These are phyloP conservation scores for Hephaestus fuliginosus DNA, from an alignment of 2,797 vertebrate genomes.

Conservation along the genomic window DNA sequence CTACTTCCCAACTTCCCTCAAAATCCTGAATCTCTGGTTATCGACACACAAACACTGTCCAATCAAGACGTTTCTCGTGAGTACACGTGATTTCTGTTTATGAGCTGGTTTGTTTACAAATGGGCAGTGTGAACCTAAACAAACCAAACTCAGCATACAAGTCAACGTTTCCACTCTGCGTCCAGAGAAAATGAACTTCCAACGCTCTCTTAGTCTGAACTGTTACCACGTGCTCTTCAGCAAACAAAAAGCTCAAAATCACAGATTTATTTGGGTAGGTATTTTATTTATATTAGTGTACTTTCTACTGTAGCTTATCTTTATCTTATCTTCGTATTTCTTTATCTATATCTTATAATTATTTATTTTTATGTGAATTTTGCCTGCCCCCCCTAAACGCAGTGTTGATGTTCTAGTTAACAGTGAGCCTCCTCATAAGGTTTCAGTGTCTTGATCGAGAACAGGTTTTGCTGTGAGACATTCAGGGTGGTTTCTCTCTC, in stretches of 20 bases:
- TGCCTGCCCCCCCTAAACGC: background rate
- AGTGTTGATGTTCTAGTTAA: background rate
- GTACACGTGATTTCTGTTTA: conserved; percentile 18
- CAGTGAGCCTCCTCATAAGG: background rate
- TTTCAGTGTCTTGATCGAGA: background rate
- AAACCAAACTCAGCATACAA: conserved; percentile 21
- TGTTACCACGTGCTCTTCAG: background rate
- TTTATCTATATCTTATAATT: no score
- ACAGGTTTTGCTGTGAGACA: conserved; percentile 28
- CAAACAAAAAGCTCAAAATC: background rate
- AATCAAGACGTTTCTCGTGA: conserved; percentile 2
- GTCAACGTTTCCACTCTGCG: conserved; percentile 14
- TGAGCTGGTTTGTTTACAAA: conserved; percentile 30
- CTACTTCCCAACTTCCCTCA: background rate
- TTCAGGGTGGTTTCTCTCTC: conserved; percentile 3
- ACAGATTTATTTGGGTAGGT: background rate
- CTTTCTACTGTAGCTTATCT: background rate
- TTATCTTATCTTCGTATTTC: no score
- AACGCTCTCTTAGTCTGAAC: background rate
- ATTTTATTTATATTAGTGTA: background rate
- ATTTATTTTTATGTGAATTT: background rate
- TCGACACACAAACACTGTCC: background rate
- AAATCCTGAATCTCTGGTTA: background rate
- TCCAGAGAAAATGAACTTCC: background rate
- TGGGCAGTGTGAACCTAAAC: conserved; percentile 18